phyloP scores from a whole-genome alignment of 2,797 vertebrate genomes.

The Poecile montanus region DNA sequence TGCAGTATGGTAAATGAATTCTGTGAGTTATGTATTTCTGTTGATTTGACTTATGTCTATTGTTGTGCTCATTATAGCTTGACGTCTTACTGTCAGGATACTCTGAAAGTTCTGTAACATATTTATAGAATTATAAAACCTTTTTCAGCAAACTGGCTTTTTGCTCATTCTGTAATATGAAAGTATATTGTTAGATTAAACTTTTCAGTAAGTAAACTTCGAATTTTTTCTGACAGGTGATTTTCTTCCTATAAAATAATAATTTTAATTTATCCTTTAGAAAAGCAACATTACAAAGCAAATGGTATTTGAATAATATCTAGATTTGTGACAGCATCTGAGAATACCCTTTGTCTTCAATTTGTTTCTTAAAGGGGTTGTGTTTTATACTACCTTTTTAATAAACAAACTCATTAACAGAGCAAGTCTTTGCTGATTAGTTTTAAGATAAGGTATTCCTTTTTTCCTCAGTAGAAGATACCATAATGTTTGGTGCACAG shows the following conservation, averaged over 20 bases:
- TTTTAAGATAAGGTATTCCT: background rate
- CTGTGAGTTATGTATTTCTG: background rate
- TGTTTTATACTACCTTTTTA: conserved; percentile 72
- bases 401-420: conserved; percentile 50
- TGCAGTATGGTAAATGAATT: background rate
- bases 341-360: conserved; percentile 11
- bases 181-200: conserved; percentile 47
- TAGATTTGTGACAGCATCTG: background rate
- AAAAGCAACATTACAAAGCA: background rate
- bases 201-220: background rate
- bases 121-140: background rate
- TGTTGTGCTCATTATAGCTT: conserved; percentile 13
- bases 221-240: conserved; percentile 14
- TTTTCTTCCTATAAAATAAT: background rate
- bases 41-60: conserved; percentile 28
- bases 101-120: background rate
- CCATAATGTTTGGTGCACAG: background rate
- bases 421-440: conserved; percentile 7
- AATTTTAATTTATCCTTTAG: background rate
- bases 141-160: conserved; percentile 21
- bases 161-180: conserved; percentile 38
- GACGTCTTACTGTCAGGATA: background rate
- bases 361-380: conserved; percentile 66
- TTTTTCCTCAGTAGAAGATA: background rate
- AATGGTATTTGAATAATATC: background rate